Conservation (phyloP, 2,888 invertebrate species). For the Eledona agricola region DNA sequence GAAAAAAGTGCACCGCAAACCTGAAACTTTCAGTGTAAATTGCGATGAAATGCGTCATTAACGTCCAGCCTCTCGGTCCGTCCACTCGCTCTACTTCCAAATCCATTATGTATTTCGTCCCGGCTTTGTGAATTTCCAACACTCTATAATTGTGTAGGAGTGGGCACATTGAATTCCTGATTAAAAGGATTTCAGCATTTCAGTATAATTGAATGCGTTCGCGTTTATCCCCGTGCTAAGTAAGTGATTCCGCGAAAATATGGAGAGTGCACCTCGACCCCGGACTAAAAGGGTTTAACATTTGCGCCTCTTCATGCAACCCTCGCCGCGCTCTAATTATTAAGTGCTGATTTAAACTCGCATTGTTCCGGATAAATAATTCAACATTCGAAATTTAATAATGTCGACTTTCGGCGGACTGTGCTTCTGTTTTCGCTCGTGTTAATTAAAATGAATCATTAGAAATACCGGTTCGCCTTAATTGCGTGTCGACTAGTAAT, state of each 20-base stretch:
- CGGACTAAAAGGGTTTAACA: slow-evolving; percentile 26
- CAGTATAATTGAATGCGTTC: slow-evolving; percentile 51
- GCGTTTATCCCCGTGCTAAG: slow-evolving; percentile 45
- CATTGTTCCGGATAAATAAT: slow-evolving; percentile 24
- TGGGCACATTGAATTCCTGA: slow-evolving; percentile 49
- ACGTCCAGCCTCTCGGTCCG: slow-evolving; percentile 3
- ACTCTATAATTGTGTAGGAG: slow-evolving; percentile 45
- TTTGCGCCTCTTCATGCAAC: background rate
- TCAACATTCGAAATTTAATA: slow-evolving; percentile 25
- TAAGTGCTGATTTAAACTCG: slow-evolving; percentile 26
- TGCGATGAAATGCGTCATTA: slow-evolving; percentile 10
- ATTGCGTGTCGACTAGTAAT: slow-evolving; percentile 8
- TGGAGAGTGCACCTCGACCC: slow-evolving; percentile 23
- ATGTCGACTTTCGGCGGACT: slow-evolving; percentile 14
- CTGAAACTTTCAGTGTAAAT: no score
- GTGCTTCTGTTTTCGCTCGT: slow-evolving; percentile 13
- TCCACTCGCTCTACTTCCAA: slow-evolving; percentile 19
- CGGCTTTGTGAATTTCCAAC: slow-evolving; percentile 50
- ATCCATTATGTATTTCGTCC: slow-evolving; percentile 41
- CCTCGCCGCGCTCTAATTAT: slow-evolving; percentile 17
- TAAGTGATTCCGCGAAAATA: slow-evolving; percentile 42
- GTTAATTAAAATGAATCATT: slow-evolving; percentile 30
- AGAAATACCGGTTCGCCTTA: slow-evolving; percentile 23
- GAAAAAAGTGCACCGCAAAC: no score
- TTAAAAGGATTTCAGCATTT: slow-evolving; percentile 52